Conservation (phyloP, 2,113 vertebrate species). For the Osmerus eperlanus region DNA sequence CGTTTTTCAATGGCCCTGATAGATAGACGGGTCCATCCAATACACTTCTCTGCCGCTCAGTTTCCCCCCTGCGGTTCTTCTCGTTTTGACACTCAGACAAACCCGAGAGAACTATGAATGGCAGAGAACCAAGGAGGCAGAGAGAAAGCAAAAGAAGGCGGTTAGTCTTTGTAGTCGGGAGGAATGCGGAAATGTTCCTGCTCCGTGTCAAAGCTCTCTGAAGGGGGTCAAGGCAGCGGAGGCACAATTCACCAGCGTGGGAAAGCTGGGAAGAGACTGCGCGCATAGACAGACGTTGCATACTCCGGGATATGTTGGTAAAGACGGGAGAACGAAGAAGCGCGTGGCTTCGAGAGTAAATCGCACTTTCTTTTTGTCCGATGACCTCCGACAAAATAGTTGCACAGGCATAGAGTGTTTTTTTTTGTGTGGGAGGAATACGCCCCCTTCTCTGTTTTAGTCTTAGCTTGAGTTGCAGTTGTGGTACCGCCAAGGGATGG, state of each 20-base stretch:
- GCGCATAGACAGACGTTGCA: constrained; percentile 67
- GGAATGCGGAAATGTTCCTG: constrained; percentile 99
- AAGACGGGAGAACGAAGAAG: constrained; percentile 41
- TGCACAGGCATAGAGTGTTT: constrained; percentile 28
- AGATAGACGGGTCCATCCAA: constrained; percentile 56
- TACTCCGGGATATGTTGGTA: constrained; percentile 48
- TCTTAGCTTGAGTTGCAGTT: constrained; percentile 28
- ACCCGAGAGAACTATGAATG: constrained; percentile 83
- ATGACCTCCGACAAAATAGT: constrained; percentile 47
- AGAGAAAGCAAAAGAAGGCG: constrained; percentile 91
- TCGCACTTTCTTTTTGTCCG: constrained; percentile 65
- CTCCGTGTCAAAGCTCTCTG: constrained; percentile 97
- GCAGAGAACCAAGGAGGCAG: constrained; percentile 82
- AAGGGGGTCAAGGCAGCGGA: constrained; percentile 98
- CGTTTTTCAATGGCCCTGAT: constrained; percentile 31
- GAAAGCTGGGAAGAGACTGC: constrained; percentile 79
- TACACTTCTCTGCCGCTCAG: constrained; percentile 44
- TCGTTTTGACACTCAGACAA: constrained; percentile 78
- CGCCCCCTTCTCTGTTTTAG: constrained; percentile 41
- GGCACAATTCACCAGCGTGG: constrained; percentile 98
- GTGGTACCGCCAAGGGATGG: constrained; percentile 69
- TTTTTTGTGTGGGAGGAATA: constrained; percentile 48
- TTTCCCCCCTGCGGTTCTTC: constrained; percentile 60
- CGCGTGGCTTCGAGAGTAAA: constrained; percentile 58
- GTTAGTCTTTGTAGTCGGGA: constrained; percentile 94